A percentile compares a stretch with the other conserved stretches of the same genome.
phyloP scores from a whole-genome alignment of 2,113 vertebrate species.

The Illadopsis cleaveri region DNA sequence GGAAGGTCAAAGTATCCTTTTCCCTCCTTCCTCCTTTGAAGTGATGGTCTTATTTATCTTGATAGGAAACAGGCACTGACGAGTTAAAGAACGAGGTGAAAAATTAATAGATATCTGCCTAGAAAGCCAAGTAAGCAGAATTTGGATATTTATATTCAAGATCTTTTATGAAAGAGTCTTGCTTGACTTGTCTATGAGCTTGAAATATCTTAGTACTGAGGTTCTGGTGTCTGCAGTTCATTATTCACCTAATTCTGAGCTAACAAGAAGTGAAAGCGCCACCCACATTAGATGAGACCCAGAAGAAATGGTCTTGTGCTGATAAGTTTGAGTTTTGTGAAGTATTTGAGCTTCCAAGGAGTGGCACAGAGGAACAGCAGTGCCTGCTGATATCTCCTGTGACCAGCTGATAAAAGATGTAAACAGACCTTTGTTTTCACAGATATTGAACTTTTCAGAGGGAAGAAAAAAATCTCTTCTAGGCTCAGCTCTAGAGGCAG shows the following conservation, averaged over 20 bases:
- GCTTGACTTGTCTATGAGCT: not conserved
- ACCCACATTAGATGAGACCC: not conserved
- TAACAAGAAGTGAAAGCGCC: not conserved
- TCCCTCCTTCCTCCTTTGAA: not conserved
- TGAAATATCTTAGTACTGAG: not conserved
- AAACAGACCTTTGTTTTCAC: conserved; percentile 1
- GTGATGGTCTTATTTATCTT: not conserved
- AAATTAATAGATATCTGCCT: not conserved
- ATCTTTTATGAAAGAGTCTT: not conserved
- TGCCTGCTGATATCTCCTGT: not conserved
- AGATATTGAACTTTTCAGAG: not conserved
- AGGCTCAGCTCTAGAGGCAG: not conserved
- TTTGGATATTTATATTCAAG: not conserved
- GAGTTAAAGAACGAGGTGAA: not conserved
- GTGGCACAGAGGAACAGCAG: not conserved
- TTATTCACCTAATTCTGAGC: not conserved
- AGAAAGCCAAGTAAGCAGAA: not conserved
- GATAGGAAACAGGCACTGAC: not conserved
- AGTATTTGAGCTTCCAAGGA: not conserved
- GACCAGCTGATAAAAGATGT: not conserved
- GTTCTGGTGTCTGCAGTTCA: not conserved
- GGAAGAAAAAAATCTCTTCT: not conserved
- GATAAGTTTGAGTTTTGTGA: not conserved
- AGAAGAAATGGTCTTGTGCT: not conserved
- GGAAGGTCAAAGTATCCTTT: not conserved